Evolutionary conservation across 2,888 invertebrate genomes (phyloP).

Genomic region (Lepidochitona cinerea): DNA sequence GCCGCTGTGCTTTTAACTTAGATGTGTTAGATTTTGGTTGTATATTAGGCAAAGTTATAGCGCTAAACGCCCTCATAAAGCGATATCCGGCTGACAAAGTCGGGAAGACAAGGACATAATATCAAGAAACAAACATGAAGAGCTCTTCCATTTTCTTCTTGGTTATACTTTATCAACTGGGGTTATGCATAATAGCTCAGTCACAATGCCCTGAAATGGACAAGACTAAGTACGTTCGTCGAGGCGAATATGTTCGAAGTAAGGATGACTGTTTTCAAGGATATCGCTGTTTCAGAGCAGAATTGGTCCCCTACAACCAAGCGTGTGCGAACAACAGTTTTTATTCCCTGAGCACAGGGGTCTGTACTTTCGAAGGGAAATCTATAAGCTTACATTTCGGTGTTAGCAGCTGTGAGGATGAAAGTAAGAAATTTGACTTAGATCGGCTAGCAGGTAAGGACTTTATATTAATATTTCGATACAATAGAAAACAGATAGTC

Average conservation of each 20-base stretch:
- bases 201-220: background rate
- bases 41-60: too few species aligned
- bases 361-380: background rate
- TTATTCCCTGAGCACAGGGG: background rate
- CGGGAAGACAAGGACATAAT: too few species aligned
- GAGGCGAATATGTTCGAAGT: background rate
- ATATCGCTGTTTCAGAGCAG: background rate
- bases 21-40: too few species aligned
- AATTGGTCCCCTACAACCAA: background rate
- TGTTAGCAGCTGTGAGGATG: background rate
- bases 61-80: too few species aligned
- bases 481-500: too few species aligned
- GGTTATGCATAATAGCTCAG: too few species aligned
- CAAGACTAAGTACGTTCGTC: background rate
- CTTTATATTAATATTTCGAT: background rate
- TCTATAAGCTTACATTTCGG: background rate
- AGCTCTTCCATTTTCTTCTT: too few species aligned
- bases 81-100: too few species aligned
- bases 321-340: background rate
- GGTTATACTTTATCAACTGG: too few species aligned
- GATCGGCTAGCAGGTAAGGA: background rate
- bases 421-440: background rate
- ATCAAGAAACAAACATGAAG: too few species aligned
- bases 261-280: conserved; percentile 1
- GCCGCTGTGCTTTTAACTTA: too few species aligned